Evolutionary conservation across 2,888 invertebrate genomes (phyloP), one percentile per base, ranked within the genome.

Genomic region (Alloplasta piceator): DNA sequence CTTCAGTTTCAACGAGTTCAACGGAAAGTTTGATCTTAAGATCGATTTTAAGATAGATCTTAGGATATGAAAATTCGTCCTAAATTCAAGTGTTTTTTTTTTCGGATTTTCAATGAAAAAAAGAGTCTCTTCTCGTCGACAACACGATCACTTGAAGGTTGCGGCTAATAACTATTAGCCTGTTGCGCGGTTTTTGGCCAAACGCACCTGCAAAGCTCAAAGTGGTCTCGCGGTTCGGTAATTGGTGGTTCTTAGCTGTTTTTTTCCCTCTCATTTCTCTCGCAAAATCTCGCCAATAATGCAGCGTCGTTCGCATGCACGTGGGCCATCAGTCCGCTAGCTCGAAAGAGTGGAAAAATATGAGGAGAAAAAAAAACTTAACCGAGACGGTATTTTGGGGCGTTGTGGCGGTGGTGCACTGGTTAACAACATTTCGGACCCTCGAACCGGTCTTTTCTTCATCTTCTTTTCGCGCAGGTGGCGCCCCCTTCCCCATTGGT

Each of bases 391-490:
- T 56, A 41, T 36, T 1, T 58, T 50, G 26, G 1, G n/a, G 38
- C 5, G 26, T 10, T 60, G 63, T 38, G n/a, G n/a, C n/a, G n/a
- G n/a, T n/a, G 66, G 56, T 74, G 66, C 66, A 66, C 50, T 58
- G 39, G 48, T 66, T 4, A 48, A 66, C 52, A 48, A 39, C 39
- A 36, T 38, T 64, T 64, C 60, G 67, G 75, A 50, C 26, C 6
- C 26, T 16, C 58, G 41, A 67, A 75, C 75, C 75, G 75, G 75
- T 75, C 67, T 75, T 75, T 67, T 75, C 75, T 52, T n/a, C n/a
- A n/a, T n/a, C n/a, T n/a, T n/a, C n/a, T n/a, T 67, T 75, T 67
- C 50, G 67, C 60, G 75, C 75, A 75, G 75, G 75, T 75, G 75
- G 67, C 48, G 6, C 16, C 55, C 26, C 9, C 66, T n/a, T n/a